Evolutionary conservation across 2,113 vertebrate genomes (phyloP), one percentile per base, ranked within the genome.

Genomic region (Equus przewalskii): DNA sequence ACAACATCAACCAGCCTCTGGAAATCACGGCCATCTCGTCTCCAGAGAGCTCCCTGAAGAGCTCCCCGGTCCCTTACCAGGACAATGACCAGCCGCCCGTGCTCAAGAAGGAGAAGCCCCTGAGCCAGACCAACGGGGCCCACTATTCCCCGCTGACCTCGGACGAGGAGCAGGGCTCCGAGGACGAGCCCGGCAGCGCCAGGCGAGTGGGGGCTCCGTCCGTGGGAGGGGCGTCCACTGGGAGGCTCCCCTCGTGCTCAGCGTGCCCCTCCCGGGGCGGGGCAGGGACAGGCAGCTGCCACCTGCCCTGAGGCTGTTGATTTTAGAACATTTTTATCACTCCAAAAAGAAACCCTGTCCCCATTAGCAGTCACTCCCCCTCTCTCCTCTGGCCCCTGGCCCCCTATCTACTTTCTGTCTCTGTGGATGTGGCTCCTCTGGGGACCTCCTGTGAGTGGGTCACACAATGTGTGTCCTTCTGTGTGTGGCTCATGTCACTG

Each of bases 21-120:
- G 99, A 99, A 98, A 99, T 99, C 98, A 99, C 99, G 2, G 99
- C 99, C 98, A 99, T 99, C 99, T 99, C 99, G 7, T 99, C 99
- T 97, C 99, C 99, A 0, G 99, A 99, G 98, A 99, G 99, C 97
- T 99, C 99, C 19, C 99, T 99, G 83, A 99, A 99, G 97, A 99
- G 99, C 97, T 99, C 99, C 54, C 98, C 98, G 10, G 98, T 99
- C 44, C 99, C 99, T 6, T 99, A 99, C 98, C 99, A 99, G 98
- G 99, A 99, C 98, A 98, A 99, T 36, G 99, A 99, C 98, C 99
- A 99, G 98, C 99, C 99, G 1, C 99, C 99, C 0, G 98, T 99
- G 80, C 98, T 99, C 95, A 99, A 99, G 98, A 99, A 99, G 98
- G 99, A 99, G 97, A 99, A 99, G 96, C 99, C 99, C 7, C 98